A percentile compares a stretch with the other conserved stretches of the same genome.
Conservation (phyloP, 2,113 vertebrate species). For the Polypterus senegalus region DNA sequence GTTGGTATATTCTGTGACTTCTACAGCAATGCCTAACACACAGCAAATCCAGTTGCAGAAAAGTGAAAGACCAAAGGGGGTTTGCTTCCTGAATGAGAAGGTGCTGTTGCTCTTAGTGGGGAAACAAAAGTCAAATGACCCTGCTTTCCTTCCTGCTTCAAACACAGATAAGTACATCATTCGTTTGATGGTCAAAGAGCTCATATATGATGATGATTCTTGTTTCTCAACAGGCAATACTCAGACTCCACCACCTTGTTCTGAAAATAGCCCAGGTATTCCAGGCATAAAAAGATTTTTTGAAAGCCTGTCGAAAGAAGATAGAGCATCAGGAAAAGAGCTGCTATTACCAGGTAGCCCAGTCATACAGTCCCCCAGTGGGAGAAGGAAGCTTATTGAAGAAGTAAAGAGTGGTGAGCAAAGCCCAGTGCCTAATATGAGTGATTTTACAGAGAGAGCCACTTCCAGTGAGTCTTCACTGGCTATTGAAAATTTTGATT, state of each 20-base stretch:
- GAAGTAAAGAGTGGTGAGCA: conserved; percentile 61
- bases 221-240: conserved; percentile 16
- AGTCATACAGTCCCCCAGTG: conserved; percentile 36
- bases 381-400: conserved; percentile 61
- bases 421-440: conserved; percentile 51
- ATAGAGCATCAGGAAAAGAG: conserved; percentile 38
- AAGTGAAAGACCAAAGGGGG: conserved; percentile 78
- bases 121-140: conserved; percentile 66
- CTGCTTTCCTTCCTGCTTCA: conserved; percentile 76
- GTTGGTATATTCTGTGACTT: conserved; percentile 70
- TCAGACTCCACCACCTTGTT: conserved; percentile 20
- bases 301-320: conserved; percentile 41
- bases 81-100: conserved; percentile 76
- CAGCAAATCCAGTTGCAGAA: conserved; percentile 78
- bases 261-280: conserved; percentile 30
- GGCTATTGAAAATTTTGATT: conserved; percentile 41
- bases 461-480: conserved; percentile 37
- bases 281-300: conserved; percentile 58
- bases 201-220: conserved; percentile 43
- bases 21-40: conserved; percentile 65
- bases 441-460: conserved; percentile 53
- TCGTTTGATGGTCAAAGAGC: conserved; percentile 56
- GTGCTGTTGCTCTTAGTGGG: conserved; percentile 77
- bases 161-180: conserved; percentile 76
- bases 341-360: conserved; percentile 57